A percentile compares a stretch with the other conserved stretches of the same genome.
Evolutionary conservation across 2,888 invertebrate genomes (phyloP).

Genomic region (Euphydryas editha): DNA sequence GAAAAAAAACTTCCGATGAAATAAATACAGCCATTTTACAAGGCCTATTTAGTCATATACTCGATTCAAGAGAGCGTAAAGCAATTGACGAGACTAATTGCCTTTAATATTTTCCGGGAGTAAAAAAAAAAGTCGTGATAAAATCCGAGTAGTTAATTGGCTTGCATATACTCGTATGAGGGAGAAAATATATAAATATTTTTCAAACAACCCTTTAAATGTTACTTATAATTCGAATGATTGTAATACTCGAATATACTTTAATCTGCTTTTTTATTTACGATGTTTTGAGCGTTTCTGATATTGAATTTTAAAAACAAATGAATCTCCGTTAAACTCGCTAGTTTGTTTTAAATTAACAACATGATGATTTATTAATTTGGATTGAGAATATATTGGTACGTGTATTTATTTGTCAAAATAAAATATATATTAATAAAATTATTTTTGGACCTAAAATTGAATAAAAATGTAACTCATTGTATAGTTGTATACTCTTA

Average conservation of each 20-base stretch:
- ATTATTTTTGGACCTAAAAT: no score
- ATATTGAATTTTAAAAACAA: background rate
- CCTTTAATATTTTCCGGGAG: conserved; percentile 25
- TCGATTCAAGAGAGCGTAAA: conserved; percentile 9
- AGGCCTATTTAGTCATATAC: conserved; percentile 7
- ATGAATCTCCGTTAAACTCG: background rate
- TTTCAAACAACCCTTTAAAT: conserved; percentile 7
- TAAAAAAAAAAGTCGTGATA: conserved; percentile 22
- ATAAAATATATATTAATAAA: background rate
- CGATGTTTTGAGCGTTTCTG: background rate
- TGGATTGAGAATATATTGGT: background rate
- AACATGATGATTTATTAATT: background rate
- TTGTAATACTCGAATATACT: background rate
- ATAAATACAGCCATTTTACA: background rate
- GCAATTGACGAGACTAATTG: conserved; percentile 19
- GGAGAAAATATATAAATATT: background rate
- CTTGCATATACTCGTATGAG: background rate
- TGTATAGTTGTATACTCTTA: no score
- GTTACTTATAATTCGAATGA: conserved; percentile 4
- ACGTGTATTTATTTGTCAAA: background rate
- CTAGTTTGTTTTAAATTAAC: background rate
- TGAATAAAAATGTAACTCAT: no score
- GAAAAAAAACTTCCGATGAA: background rate
- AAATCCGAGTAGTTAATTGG: conserved; percentile 22
- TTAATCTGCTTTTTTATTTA: background rate